Evolutionary conservation across 2,113 vertebrate genomes (phyloP).

Genomic region (Phainopepla nitens): DNA sequence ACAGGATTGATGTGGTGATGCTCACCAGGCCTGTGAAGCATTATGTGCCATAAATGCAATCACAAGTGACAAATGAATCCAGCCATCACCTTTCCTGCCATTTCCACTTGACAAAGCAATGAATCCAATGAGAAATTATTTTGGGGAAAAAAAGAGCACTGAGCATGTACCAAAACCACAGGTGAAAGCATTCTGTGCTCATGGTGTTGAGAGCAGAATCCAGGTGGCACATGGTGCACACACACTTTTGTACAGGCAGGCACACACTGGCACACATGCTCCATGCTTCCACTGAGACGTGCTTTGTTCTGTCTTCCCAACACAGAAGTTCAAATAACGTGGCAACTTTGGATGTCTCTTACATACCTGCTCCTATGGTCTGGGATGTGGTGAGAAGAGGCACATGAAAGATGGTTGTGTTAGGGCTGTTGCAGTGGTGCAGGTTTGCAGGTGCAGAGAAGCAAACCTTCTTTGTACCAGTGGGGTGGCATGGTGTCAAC

Average conservation of each 20-base stretch:
- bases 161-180: neutral
- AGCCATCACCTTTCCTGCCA: neutral
- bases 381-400: neutral
- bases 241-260: neutral
- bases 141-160: no score
- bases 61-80: neutral
- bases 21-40: neutral
- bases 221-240: neutral
- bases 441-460: neutral
- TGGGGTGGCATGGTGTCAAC: neutral
- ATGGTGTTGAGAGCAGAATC: neutral
- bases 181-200: neutral
- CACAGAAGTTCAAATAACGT: neutral
- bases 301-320: neutral
- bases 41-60: neutral
- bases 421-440: neutral
- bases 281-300: neutral
- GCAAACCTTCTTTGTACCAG: neutral
- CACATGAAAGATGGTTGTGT: neutral
- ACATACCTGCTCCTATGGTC: neutral
- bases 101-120: neutral
- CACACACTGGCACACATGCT: neutral
- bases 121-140: neutral
- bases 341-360: neutral
- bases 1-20: rapidly evolving